Evolutionary conservation across 1,140 invertebrate species (phyloP).

Genomic region (Rhizoglyphus robini): DNA sequence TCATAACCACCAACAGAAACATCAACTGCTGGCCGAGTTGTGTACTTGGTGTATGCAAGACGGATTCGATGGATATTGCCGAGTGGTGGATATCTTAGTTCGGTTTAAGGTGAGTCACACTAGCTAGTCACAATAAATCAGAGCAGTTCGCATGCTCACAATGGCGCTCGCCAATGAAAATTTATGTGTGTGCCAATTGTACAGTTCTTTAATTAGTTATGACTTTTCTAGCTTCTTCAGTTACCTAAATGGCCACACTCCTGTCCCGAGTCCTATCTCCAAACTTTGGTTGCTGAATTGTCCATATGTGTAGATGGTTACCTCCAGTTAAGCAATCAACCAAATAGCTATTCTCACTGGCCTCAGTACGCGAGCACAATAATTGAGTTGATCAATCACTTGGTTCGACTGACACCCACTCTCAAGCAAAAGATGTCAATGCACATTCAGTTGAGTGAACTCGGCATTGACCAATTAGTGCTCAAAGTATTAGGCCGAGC

Average conservation of each 20-base stretch:
- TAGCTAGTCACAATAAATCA: no score
- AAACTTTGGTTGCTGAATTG: no score
- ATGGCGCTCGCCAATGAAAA: no score
- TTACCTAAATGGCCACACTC: neutral
- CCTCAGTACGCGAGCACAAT: neutral
- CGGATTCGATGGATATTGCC: neutral
- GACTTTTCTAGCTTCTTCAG: neutral
- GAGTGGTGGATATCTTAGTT: neutral
- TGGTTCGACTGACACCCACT: neutral
- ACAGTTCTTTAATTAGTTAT: neutral
- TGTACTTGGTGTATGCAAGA: neutral
- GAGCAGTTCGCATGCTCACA: no score
- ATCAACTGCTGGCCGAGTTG: neutral
- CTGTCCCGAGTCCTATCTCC: no score
- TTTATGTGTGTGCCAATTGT: neutral
- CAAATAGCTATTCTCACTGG: no score
- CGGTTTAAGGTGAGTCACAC: neutral
- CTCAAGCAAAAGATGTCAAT: neutral
- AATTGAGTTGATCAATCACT: neutral
- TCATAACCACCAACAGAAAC: neutral
- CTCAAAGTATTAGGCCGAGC: no score
- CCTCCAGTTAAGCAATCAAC: no score
- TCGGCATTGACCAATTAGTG: no score
- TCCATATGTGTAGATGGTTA: no score
- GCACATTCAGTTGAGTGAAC: neutral